These are phyloP conservation scores for Myotis pilosus DNA, from an alignment of 2,797 vertebrate species.

Conservation along the genomic window DNA sequence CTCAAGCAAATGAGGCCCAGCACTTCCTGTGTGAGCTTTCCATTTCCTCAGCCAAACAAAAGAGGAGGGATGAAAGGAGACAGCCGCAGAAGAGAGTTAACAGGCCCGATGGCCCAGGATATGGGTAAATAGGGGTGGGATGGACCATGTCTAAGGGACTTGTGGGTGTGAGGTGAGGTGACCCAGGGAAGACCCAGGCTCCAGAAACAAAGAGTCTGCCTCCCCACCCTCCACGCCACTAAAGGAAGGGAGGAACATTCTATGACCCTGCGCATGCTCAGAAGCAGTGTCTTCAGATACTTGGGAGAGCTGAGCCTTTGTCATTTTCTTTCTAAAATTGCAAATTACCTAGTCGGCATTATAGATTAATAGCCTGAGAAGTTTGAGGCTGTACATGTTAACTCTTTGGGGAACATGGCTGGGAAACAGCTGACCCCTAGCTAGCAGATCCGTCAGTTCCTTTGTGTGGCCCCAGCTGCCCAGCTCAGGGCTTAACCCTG, in stretches of 20 bases:
- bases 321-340: conserved; percentile 79
- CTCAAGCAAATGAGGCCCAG: conserved; percentile 85
- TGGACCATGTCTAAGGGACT: conserved; percentile 21
- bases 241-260: conserved; percentile 48
- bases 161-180: conserved; percentile 13
- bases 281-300: conserved; percentile 73
- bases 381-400: conserved; percentile 71
- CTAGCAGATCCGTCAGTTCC: not conserved
- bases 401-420: conserved; percentile 63
- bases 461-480: conserved; percentile 40
- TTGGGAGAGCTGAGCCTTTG: conserved; percentile 73
- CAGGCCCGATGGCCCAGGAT: conserved; percentile 2
- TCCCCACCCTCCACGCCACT: not conserved
- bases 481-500: conserved; percentile 43
- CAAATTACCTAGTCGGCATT: conserved; percentile 80
- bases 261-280: conserved; percentile 72
- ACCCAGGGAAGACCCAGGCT: conserved; percentile 40
- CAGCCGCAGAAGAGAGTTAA: conserved; percentile 72
- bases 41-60: conserved; percentile 85
- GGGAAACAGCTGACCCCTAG: conserved; percentile 42
- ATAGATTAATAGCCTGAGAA: conserved; percentile 79
- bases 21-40: conserved; percentile 86
- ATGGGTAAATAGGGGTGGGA: not conserved
- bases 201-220: conserved; percentile 19
- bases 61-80: conserved; percentile 71